These are phyloP conservation scores for Enteromius fasciolatus DNA, from an alignment of 2,797 vertebrate species.

Conservation along the genomic window DNA sequence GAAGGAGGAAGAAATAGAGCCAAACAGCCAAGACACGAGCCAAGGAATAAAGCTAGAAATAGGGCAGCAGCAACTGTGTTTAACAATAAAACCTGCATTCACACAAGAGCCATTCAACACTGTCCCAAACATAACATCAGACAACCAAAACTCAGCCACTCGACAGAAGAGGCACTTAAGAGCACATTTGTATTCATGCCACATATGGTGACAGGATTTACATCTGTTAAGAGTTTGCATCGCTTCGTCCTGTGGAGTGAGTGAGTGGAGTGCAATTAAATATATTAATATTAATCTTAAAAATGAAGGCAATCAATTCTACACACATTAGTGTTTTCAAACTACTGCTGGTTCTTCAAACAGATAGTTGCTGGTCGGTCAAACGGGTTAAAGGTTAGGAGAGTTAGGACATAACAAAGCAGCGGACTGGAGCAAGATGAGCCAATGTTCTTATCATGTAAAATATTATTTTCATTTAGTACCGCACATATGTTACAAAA, in stretches of 20 bases:
- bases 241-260: background rate
- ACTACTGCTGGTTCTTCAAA: background rate
- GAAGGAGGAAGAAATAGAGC: background rate
- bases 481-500: background rate
- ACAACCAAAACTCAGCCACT: background rate
- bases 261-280: background rate
- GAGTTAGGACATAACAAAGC: background rate
- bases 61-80: background rate
- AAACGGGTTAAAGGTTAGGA: background rate
- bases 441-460: background rate
- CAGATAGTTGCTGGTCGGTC: background rate
- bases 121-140: background rate
- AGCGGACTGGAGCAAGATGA: background rate
- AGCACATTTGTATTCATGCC: background rate
- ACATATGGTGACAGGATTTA: slow-evolving; percentile 1
- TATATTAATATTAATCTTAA: background rate
- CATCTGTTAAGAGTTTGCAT: slow-evolving; percentile 9
- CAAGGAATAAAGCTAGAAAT: background rate
- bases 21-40: background rate
- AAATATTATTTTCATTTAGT: too few species aligned
- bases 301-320: background rate
- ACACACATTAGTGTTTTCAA: background rate
- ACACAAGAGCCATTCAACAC: background rate
- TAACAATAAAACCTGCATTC: background rate
- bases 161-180: background rate